Conservation (phyloP, 2,113 vertebrate species). For the Charina bottae region DNA sequence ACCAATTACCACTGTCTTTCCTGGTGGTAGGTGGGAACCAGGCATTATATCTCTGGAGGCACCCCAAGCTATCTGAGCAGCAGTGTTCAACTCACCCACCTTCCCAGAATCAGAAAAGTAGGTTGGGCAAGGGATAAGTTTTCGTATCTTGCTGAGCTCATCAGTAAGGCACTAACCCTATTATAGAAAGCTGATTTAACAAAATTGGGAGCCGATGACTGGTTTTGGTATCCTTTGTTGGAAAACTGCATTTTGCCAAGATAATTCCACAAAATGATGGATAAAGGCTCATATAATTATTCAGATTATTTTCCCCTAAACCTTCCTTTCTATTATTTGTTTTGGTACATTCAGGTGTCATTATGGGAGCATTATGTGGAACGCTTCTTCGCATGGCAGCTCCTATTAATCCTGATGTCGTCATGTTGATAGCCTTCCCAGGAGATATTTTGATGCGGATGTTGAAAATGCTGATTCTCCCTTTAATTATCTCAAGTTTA, state of each 20-base stretch:
- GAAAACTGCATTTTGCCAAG: background rate
- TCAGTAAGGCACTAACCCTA: background rate
- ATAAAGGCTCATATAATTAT: background rate
- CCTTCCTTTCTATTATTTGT: background rate
- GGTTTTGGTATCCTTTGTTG: background rate
- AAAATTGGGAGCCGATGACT: background rate
- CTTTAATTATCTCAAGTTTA: constrained; percentile 98
- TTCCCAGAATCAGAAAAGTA: background rate
- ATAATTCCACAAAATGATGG: background rate
- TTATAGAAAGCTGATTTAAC: background rate
- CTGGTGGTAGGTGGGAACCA: background rate
- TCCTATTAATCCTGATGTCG: constrained; percentile 91
- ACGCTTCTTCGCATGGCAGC: constrained; percentile 88
- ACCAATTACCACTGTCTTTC: background rate
- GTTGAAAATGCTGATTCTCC: constrained; percentile 99
- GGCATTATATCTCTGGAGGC: background rate
- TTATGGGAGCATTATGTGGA: constrained; percentile 89
- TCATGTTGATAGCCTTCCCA: constrained; percentile 97
- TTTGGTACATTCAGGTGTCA: constrained; percentile 81
- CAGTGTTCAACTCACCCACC: too few relatives aligned
- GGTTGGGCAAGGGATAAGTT: background rate
- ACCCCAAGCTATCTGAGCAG: too few relatives aligned
- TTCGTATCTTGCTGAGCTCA: background rate
- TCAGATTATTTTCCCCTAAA: background rate
- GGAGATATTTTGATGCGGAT: constrained; percentile 99